Conservation (phyloP, 2,888 invertebrate species). For the Heteromurus nitidus region DNA sequence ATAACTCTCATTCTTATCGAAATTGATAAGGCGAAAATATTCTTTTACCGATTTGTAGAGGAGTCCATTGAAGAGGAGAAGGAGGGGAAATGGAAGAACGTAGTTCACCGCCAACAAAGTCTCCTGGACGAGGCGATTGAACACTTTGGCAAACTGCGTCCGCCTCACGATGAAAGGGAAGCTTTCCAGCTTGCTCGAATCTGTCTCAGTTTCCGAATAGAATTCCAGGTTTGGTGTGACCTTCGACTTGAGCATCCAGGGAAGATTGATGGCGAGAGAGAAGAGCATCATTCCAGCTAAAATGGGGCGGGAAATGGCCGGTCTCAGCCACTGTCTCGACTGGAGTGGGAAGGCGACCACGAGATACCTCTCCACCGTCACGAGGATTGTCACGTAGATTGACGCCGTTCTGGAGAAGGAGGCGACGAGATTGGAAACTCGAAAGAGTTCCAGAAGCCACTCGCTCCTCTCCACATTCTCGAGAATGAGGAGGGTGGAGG, state of each 20-base stretch:
- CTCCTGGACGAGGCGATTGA: not conserved
- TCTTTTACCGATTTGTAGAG: slow-evolving; percentile 13
- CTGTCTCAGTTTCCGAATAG: not conserved
- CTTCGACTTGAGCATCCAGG: not conserved
- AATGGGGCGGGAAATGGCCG: not conserved
- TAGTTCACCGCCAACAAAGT: not conserved
- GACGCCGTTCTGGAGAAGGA: not conserved
- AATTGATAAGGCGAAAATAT: not conserved
- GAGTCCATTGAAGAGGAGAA: not conserved
- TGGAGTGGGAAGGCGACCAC: not conserved
- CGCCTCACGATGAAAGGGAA: not conserved
- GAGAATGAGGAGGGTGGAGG: too few species aligned
- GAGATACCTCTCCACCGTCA: not conserved
- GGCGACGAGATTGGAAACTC: not conserved
- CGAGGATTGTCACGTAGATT: not conserved
- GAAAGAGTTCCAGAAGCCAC: not conserved
- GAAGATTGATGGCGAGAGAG: not conserved
- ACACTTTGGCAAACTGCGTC: not conserved
- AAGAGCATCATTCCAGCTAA: not conserved
- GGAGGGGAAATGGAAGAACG: slow-evolving; percentile 2
- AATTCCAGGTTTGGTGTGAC: not conserved
- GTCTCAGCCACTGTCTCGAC: not conserved
- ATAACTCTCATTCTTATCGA: not conserved
- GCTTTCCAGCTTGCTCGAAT: not conserved
- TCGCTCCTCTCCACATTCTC: not conserved